Percentiles rank a stretch among this genome's conserved stretches.
Evolutionary conservation across 2,888 invertebrate genomes (phyloP).

Genomic region (Hartigia nigra): DNA sequence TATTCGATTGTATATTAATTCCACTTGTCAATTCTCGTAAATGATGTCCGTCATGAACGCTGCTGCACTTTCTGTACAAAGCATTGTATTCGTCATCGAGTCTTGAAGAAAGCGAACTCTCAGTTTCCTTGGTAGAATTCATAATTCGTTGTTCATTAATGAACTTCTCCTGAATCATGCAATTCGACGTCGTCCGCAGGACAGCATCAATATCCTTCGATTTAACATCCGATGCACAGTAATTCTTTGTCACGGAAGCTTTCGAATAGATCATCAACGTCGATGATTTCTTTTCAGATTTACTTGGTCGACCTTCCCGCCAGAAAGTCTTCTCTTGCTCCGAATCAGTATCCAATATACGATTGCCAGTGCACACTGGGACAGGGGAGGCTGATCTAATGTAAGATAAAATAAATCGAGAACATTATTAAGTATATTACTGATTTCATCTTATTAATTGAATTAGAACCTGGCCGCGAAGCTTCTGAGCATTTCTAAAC

Average conservation of each 20-base stretch:
- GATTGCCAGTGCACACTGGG: neutral
- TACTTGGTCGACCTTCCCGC: constrained; percentile 26
- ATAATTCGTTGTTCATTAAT: neutral
- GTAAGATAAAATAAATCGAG: neutral
- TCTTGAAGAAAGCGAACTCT: constrained; percentile 11
- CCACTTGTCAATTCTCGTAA: neutral
- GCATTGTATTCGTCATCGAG: constrained; percentile 31
- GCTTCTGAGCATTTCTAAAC: constrained; percentile 12
- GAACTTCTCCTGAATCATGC: neutral
- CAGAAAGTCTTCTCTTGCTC: constrained; percentile 34
- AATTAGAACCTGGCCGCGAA: constrained; percentile 19
- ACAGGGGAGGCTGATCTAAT: neutral
- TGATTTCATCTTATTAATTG: neutral
- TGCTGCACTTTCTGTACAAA: constrained; percentile 27
- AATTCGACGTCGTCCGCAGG: neutral
- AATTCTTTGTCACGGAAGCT: neutral
- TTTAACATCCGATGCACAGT: neutral
- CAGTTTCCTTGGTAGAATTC: neutral
- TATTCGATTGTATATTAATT: neutral
- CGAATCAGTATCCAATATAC: constrained; percentile 16
- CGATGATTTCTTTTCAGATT: constrained; percentile 8
- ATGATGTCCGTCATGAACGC: neutral
- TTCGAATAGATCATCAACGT: constrained; percentile 9
- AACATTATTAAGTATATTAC: neutral
- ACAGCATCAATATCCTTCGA: neutral